Conservation (phyloP, 2,113 vertebrate species). For the Oxyura jamaicensis region DNA sequence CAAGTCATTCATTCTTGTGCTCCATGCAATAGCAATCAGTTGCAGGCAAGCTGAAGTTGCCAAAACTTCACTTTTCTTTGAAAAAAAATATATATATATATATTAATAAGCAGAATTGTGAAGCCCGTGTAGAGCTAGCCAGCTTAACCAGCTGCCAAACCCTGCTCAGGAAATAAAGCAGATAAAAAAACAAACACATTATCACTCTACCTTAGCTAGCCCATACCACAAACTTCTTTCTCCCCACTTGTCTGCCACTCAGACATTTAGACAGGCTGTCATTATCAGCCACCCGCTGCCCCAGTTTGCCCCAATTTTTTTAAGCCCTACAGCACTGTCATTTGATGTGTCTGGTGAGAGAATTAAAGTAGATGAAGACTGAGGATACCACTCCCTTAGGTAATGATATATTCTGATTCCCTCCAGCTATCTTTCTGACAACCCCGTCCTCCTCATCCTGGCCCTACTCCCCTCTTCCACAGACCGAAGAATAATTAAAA, state of each 20-base stretch:
- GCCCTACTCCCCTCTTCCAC: constrained; percentile 33
- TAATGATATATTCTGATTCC: constrained; percentile 72
- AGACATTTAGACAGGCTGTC: constrained; percentile 68
- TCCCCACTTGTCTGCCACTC: constrained; percentile 61
- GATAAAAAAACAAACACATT: not conserved
- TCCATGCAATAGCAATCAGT: not conserved
- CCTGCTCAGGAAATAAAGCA: not conserved
- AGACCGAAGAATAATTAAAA: constrained; percentile 65
- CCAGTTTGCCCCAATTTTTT: constrained; percentile 75
- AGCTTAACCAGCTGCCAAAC: not conserved
- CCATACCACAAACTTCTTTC: not conserved
- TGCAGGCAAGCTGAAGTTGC: not conserved
- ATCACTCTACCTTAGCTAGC: not conserved
- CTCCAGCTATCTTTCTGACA: constrained; percentile 74
- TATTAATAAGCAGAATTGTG: not conserved
- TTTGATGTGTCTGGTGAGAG: constrained; percentile 76
- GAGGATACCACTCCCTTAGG: constrained; percentile 64
- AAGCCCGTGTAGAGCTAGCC: not conserved
- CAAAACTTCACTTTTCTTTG: not conserved
- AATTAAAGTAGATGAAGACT: constrained; percentile 74
- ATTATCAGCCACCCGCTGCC: constrained; percentile 64
- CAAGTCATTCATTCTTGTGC: not conserved
- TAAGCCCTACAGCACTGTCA: constrained; percentile 78
- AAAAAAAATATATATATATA: no score
- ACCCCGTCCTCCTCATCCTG: constrained; percentile 39